phyloP scores from a whole-genome alignment of 1,140 invertebrate genomes.

The Ladona fulva region DNA sequence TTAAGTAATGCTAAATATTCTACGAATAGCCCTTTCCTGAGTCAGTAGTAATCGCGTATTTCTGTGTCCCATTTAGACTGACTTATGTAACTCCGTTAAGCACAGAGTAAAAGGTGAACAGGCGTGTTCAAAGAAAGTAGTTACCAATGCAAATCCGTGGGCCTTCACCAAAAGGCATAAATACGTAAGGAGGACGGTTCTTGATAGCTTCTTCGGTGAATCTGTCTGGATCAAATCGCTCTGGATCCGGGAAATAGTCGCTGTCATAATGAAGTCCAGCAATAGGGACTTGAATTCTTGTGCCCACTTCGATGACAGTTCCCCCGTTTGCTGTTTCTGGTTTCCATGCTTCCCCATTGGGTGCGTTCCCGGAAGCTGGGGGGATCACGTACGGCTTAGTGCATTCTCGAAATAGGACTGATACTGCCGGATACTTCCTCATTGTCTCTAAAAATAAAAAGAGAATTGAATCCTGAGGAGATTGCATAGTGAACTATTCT shows the following conservation, averaged over 20 bases:
- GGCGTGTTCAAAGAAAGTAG: too few relatives aligned
- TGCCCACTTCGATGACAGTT: conserved; percentile 35
- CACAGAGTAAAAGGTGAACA: too few relatives aligned
- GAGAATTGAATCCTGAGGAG: too few relatives aligned
- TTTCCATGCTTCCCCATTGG: too few relatives aligned
- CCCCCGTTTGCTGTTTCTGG: too few relatives aligned
- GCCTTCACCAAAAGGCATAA: conserved; percentile 54
- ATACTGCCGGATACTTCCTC: conserved; percentile 45
- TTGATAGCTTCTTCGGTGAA: conserved; percentile 43
- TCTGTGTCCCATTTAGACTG: too few relatives aligned
- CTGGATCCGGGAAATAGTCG: conserved; percentile 49
- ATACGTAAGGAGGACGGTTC: conserved; percentile 35
- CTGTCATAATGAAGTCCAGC: conserved; percentile 42
- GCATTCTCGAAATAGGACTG: conserved; percentile 40
- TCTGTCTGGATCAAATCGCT: conserved; percentile 53
- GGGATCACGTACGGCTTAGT: conserved; percentile 42
- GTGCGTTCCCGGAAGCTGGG: too few relatives aligned
- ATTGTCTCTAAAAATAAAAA: conserved; percentile 40
- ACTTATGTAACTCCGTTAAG: too few relatives aligned
- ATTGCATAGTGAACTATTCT: too few relatives aligned
- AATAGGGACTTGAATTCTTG: conserved; percentile 39
- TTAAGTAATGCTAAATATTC: too few relatives aligned
- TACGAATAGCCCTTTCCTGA: too few relatives aligned
- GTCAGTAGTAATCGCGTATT: too few relatives aligned
- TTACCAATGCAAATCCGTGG: conserved; percentile 50